Conservation (phyloP, 2,797 vertebrate species). For the Anisognathus igniventris region DNA sequence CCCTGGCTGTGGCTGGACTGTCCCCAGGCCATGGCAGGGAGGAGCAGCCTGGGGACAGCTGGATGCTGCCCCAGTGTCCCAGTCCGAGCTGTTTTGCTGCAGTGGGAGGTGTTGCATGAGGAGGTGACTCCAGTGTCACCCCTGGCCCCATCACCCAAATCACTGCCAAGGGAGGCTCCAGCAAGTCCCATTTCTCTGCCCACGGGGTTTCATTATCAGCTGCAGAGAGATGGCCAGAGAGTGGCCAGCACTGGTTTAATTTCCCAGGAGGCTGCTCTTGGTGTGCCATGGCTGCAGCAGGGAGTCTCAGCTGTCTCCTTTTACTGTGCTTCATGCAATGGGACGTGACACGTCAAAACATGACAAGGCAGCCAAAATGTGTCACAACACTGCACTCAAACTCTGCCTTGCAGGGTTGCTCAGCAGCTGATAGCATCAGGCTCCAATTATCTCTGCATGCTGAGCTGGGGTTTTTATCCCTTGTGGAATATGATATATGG, state of each 20-base stretch:
- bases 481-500: neutral
- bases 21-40: neutral
- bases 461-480: neutral
- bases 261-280: constrained; percentile 39
- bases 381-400: constrained; percentile 14
- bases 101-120: rapidly evolving
- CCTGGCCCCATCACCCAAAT: rapidly evolving
- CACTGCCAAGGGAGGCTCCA: neutral
- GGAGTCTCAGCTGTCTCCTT: neutral
- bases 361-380: constrained; percentile 31
- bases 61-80: neutral
- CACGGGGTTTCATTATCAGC: neutral
- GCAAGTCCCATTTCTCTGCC: neutral
- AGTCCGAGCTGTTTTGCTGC: rapidly evolving
- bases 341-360: constrained; percentile 44
- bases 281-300: neutral
- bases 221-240: neutral
- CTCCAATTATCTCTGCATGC: constrained; percentile 29
- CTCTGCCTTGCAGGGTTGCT: constrained; percentile 25
- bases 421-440: constrained; percentile 37
- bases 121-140: neutral
- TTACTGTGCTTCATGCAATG: neutral
- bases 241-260: constrained; percentile 6
- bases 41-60: neutral
- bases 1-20: neutral